Percentiles rank a stretch among this genome's conserved stretches.
Conservation (phyloP, 2,113 vertebrate genomes). For the Fukomys damarensis region DNA sequence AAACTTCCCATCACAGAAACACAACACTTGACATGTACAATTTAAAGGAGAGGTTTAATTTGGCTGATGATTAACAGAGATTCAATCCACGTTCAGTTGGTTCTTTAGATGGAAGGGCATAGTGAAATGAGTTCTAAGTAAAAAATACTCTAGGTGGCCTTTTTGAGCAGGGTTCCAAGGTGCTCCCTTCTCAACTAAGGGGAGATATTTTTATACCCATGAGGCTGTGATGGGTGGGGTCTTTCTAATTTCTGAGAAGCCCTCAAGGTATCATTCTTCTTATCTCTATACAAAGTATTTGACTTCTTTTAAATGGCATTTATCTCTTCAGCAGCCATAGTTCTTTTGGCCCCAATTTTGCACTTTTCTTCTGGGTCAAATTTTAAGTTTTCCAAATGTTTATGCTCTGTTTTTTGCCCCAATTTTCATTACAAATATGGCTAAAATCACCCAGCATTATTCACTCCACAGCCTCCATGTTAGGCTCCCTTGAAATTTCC, state of each 20-base stretch:
- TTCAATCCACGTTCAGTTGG: not conserved
- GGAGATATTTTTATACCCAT: not conserved
- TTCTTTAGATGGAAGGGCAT: not conserved
- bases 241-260: not conserved
- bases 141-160: not conserved
- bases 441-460: not conserved
- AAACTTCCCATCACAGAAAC: not conserved
- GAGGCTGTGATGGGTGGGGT: not conserved
- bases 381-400: not conserved
- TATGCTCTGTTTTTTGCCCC: not conserved
- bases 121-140: not conserved
- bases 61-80: not conserved
- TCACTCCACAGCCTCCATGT: not conserved
- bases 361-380: not conserved
- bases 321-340: not conserved
- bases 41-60: not conserved
- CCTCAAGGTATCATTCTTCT: not conserved
- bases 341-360: not conserved
- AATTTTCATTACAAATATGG: not conserved
- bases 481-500: not conserved
- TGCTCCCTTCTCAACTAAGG: not conserved
- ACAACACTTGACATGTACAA: not conserved
- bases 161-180: not conserved
- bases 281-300: not conserved
- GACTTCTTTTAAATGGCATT: not conserved